Evolutionary conservation across 2,113 vertebrate genomes (phyloP).

Genomic region (Cyanoderma ruficeps): DNA sequence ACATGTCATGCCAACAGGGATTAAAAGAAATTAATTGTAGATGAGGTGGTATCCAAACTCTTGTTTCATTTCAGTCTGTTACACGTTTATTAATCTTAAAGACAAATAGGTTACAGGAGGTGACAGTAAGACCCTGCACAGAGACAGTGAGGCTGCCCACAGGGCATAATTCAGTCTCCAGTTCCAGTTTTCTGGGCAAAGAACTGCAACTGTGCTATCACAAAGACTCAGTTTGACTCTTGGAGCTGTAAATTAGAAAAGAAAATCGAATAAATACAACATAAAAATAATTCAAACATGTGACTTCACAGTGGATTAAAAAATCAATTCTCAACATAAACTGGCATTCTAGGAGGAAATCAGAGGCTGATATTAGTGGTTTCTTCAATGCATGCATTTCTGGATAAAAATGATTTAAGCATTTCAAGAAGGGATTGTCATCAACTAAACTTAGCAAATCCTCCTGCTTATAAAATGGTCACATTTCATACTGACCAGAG

Average conservation of each 20-base stretch:
- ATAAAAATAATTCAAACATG: background rate
- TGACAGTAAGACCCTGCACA: background rate
- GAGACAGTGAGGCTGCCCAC: background rate
- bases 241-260: constrained; percentile 17
- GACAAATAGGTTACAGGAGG: background rate
- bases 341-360: background rate
- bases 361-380: background rate
- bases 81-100: background rate
- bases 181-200: background rate
- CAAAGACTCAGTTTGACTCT: background rate
- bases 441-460: background rate
- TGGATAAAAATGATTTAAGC: background rate
- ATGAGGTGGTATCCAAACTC: background rate
- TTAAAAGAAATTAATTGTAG: background rate
- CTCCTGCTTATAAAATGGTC: background rate
- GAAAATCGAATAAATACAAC: background rate
- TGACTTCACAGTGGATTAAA: background rate
- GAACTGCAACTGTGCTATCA: background rate
- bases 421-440: background rate
- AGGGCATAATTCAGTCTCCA: background rate
- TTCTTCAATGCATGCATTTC: background rate
- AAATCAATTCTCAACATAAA: background rate
- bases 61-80: background rate
- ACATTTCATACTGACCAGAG: background rate
- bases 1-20: rapidly evolving